Evolutionary conservation across 2,797 vertebrate species (phyloP).

Genomic region (Lagocephalus sceleratus): DNA sequence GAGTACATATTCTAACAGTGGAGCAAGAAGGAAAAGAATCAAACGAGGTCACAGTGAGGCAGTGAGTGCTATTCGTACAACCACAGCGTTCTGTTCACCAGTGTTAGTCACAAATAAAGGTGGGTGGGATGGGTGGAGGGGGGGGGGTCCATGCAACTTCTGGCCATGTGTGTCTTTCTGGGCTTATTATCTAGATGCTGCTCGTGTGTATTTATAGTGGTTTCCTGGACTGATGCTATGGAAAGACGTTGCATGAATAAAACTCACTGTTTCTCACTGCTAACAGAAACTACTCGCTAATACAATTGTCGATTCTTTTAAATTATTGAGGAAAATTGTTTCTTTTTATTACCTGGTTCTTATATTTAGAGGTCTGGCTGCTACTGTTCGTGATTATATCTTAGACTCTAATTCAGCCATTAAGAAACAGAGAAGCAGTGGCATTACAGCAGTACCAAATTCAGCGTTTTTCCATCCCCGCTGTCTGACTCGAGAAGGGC

Average conservation of each 20-base stretch:
- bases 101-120: conserved; percentile 13
- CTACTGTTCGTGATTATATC: conserved; percentile 33
- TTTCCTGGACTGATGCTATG: conserved; percentile 39
- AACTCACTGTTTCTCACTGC: conserved; percentile 69
- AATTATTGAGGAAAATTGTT: conserved; percentile 4
- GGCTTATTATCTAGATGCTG: conserved; percentile 40
- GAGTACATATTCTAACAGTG: conserved; percentile 51
- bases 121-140: not conserved
- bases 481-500: conserved; percentile 44
- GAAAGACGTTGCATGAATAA: conserved; percentile 61
- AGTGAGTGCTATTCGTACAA: conserved; percentile 75
- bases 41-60: conserved; percentile 74
- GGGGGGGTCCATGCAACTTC: conserved; percentile 13
- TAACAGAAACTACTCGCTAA: conserved; percentile 64
- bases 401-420: conserved; percentile 35
- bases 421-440: conserved; percentile 41
- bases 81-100: conserved; percentile 12
- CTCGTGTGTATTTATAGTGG: conserved; percentile 31
- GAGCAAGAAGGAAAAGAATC: conserved; percentile 61
- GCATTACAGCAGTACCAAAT: conserved; percentile 40
- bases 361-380: conserved; percentile 33
- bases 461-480: conserved; percentile 61
- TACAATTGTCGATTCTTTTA: conserved; percentile 69
- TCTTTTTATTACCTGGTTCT: conserved; percentile 38
- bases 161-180: conserved; percentile 33